Base-by-base conservation (phyloP, 1,140 invertebrate species). In the Akabosia matsudoensis region DNA sequence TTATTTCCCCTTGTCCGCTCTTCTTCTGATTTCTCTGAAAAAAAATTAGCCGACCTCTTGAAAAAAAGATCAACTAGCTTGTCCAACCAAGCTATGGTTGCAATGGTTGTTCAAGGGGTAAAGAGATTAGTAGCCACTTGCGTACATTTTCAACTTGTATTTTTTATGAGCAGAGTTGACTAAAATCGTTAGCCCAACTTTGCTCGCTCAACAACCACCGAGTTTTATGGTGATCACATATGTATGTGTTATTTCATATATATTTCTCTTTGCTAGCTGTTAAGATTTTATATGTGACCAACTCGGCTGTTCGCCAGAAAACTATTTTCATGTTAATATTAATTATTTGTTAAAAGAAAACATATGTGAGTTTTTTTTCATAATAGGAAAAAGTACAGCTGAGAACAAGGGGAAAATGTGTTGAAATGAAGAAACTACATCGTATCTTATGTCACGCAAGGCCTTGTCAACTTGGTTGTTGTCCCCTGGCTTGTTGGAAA, bases 381-480 rank as follows among this genome's bases (percentile, higher is more conserved):
- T 45, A 45, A 10, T 45, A 45, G 7, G 37, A 45, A 45, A 45
- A 45, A 45, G 18, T 18, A n/a, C 37, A 45, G 18, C 37, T 45
- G 37, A 18, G 37, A 45, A 45, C 7, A 45, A 45, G n/a, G n/a
- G n/a, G n/a, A 56, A 56, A 13, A 56, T 16, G 10, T 56, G 54
- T 56, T 56, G 54, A 56, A 56, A 56, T 56, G 54, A 16, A 56
- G 54, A 56, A 56, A 56, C 54, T 24, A 56, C 54, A 56, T 13
- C 54, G 54, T 56, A 56, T 56, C 54, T 56, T 56, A 56, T 56
- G 54, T 56, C 54, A 56, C 54, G 54, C 54, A n/a, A 56, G 14
- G 54, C 54, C 7, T 45, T 56, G 54, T 56, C 54, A 56, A 56
- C 54, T 56, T 56, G 7, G 10, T 22, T 16, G n/a, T 56, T 56